phyloP scores from a whole-genome alignment of 2,888 invertebrate species.

The Aleiodes leptofemur region DNA sequence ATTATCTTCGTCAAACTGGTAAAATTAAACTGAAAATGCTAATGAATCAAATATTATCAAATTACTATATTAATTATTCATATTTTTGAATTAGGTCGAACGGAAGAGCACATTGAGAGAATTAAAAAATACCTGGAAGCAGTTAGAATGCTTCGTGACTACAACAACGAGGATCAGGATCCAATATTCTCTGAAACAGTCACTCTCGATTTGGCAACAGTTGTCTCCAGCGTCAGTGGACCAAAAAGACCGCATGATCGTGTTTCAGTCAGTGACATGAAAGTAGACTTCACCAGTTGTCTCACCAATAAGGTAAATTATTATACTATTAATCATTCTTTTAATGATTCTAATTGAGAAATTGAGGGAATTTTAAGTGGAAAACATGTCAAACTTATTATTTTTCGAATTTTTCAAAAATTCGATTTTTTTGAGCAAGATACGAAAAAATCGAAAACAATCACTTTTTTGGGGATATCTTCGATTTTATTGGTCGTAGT shows the following conservation, averaged over 20 bases:
- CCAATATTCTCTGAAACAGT: constrained; percentile 91
- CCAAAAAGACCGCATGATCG: constrained; percentile 98
- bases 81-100: constrained; percentile 81
- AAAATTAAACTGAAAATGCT: constrained; percentile 51
- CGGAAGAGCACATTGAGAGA: constrained; percentile 84
- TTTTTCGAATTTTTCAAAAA: too few species aligned
- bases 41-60: too few species aligned
- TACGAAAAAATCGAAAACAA: too few species aligned
- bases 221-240: constrained; percentile 96
- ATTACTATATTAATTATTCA: neutral
- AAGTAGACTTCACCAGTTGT: constrained; percentile 90
- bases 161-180: constrained; percentile 84
- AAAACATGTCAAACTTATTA: too few species aligned
- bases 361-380: too few species aligned
- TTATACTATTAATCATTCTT: too few species aligned
- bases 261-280: constrained; percentile 93
- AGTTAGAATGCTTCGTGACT: constrained; percentile 91
- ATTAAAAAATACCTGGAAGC: constrained; percentile 90
- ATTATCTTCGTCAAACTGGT: constrained; percentile 92
- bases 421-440: too few species aligned
- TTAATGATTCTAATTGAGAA: too few species aligned
- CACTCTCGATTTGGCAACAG: constrained; percentile 89
- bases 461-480: too few species aligned
- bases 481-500: too few species aligned
- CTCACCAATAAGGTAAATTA: constrained; percentile 88